These are phyloP conservation scores for Mohoua ochrocephala DNA, from an alignment of 2,113 vertebrate species.

Conservation along the genomic window DNA sequence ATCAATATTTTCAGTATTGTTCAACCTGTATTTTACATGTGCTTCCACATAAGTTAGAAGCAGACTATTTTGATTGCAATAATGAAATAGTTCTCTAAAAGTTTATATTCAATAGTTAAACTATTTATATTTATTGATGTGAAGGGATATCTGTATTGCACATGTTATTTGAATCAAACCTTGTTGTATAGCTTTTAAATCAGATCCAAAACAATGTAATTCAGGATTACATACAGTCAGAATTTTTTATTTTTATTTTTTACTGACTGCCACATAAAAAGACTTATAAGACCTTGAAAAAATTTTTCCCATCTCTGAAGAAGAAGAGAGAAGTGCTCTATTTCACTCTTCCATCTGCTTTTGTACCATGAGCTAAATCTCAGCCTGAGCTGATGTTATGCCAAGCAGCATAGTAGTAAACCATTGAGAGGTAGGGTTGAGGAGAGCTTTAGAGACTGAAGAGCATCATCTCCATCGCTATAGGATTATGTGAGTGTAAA, in stretches of 20 bases:
- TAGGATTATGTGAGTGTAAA: neutral
- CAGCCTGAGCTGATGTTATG: neutral
- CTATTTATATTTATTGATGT: slow-evolving; percentile 28
- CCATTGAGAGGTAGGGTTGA: neutral
- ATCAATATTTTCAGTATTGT: neutral
- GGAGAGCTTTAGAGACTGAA: neutral
- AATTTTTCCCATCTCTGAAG: neutral
- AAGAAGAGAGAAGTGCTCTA: neutral
- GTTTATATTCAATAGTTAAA: slow-evolving; percentile 33
- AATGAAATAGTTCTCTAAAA: slow-evolving; percentile 40
- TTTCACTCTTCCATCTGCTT: slow-evolving; percentile 24
- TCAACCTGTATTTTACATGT: neutral
- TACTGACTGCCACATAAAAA: slow-evolving; percentile 35
- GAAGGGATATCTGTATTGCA: slow-evolving; percentile 22
- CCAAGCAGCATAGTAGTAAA: neutral
- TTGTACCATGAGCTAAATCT: neutral
- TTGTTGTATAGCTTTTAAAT: slow-evolving; percentile 7
- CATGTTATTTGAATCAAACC: slow-evolving; percentile 31
- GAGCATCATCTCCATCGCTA: neutral
- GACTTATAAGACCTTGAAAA: neutral
- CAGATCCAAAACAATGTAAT: slow-evolving; percentile 28
- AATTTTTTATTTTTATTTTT: slow-evolving; percentile 40
- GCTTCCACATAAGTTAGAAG: neutral
- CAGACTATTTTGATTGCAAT: slow-evolving; percentile 21
- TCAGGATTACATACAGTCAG: neutral